Percentiles rank a stretch among this genome's conserved stretches.
Evolutionary conservation across 2,888 invertebrate species (phyloP).

Genomic region (Melitaea athalia): DNA sequence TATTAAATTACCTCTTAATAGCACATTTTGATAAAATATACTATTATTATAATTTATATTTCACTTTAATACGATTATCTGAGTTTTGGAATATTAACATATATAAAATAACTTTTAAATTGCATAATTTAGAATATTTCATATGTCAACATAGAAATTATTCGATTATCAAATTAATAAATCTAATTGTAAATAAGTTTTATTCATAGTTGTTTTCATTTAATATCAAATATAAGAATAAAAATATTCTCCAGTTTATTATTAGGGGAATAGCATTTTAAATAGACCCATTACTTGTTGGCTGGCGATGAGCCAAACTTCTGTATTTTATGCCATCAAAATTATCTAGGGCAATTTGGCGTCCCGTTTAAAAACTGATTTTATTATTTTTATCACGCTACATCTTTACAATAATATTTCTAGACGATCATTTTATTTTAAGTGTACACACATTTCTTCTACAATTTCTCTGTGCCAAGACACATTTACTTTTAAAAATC

Average conservation of each 20-base stretch:
- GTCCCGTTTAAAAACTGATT: slow-evolving; percentile 70
- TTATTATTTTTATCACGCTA: slow-evolving; percentile 71
- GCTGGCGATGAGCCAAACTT: slow-evolving; percentile 68
- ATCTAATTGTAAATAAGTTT: slow-evolving; percentile 65
- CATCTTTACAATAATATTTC: slow-evolving; percentile 55
- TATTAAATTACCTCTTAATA: slow-evolving; percentile 13
- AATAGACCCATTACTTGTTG: slow-evolving; percentile 62
- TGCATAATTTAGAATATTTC: slow-evolving; percentile 33
- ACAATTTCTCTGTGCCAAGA: slow-evolving; percentile 6
- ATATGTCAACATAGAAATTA: slow-evolving; percentile 43
- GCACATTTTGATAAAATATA: slow-evolving; percentile 6
- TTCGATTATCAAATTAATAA: slow-evolving; percentile 67
- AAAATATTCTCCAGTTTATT: slow-evolving; percentile 33
- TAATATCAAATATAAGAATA: slow-evolving; percentile 35
- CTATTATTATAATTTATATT: slow-evolving; percentile 5
- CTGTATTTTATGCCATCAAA: slow-evolving; percentile 73
- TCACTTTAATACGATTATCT: slow-evolving; percentile 12
- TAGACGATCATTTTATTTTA: slow-evolving; percentile 35
- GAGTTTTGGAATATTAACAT: slow-evolving; percentile 6
- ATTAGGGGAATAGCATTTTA: slow-evolving; percentile 54
- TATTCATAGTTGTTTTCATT: slow-evolving; percentile 52
- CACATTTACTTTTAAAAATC: slow-evolving; percentile 20
- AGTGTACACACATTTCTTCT: slow-evolving; percentile 28
- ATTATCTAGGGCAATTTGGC: slow-evolving; percentile 78
- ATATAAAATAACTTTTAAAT: slow-evolving; percentile 16